Evolutionary conservation across 2,797 vertebrate species (phyloP), one percentile per base, ranked within the genome.

Genomic region (Dermochelys coriacea): DNA sequence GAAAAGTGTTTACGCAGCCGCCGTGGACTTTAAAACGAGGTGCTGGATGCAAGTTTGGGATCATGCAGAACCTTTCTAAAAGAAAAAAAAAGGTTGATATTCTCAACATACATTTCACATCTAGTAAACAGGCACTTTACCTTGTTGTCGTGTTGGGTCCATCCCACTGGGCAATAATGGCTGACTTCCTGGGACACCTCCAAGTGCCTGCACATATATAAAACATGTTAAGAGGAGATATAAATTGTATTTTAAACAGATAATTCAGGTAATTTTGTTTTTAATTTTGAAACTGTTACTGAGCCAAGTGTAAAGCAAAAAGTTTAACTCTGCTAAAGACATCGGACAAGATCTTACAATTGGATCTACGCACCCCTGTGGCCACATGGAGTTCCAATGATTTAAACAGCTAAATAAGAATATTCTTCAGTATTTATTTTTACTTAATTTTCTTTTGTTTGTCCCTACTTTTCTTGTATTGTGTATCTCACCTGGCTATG

Each of bases 101-200:
- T 86, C 3, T 64, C 37, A 21, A 45, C 37, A 82, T 79, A 8
- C 49, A 25, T 77, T 54, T 90, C 5, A 79, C 14, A 61, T 89
- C 59, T 54, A 79, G 45, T n/a, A 83, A 9, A 87, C 15, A 71
- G 52, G 71, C 18, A 74, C 77, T 85, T 98, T 79, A 99, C 99
- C 99, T 99, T 99, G 99, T 97, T 99, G 99, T 98, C 99, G 98
- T 89, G 99, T 99, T 91, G 99, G 99, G 98, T 99, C 99, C 99
- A 99, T 99, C 91, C 99, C 99, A 71, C 99, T 99, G 91, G 99
- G 99, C 96, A 99, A 98, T 98, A 99, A 99, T 29, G 99, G 98
- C 97, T 99, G 99, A 97, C 99, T 99, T 89, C 99, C 99, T 55
- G 99, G 99, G 89, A 99, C 99, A 94, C 99, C 99, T 96, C 99